phyloP scores from a whole-genome alignment of 2,797 vertebrate species.

The Schizopygopsis pylzovi region DNA sequence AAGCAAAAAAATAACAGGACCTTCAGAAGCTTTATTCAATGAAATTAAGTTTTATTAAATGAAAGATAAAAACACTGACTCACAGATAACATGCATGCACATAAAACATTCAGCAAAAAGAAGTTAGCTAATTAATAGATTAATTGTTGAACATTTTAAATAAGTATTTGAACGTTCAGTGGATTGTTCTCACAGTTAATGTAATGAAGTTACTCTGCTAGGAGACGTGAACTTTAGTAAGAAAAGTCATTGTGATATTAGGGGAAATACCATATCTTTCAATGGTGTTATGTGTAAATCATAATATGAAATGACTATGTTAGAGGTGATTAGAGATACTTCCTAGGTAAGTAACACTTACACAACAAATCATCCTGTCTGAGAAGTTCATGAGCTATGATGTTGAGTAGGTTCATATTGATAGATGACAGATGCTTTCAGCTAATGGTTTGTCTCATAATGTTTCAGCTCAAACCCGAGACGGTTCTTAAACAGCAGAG shows the following conservation, averaged over 20 bases:
- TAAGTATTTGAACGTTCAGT: neutral
- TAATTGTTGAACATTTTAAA: neutral
- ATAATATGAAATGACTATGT: neutral
- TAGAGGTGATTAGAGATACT: neutral
- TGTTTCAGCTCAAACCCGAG: neutral
- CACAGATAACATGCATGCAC: neutral
- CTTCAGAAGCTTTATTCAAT: neutral
- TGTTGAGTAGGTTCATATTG: neutral
- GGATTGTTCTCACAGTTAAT: neutral
- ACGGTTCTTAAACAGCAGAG: neutral
- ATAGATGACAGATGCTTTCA: neutral
- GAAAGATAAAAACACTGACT: neutral
- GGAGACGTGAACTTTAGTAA: neutral
- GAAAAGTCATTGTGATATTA: neutral
- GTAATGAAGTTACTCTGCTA: neutral
- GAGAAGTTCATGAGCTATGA: neutral
- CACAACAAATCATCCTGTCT: neutral
- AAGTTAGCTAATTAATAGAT: neutral
- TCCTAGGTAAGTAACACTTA: neutral
- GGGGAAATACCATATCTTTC: neutral
- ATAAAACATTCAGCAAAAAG: neutral
- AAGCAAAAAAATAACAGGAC: neutral
- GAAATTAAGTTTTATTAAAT: conserved; percentile 5
- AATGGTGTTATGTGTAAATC: neutral
- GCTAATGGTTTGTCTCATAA: neutral